Evolutionary conservation across 1,140 invertebrate genomes (phyloP), one percentile per base, ranked within the genome.

Genomic region (Drosophila tropicalis): DNA sequence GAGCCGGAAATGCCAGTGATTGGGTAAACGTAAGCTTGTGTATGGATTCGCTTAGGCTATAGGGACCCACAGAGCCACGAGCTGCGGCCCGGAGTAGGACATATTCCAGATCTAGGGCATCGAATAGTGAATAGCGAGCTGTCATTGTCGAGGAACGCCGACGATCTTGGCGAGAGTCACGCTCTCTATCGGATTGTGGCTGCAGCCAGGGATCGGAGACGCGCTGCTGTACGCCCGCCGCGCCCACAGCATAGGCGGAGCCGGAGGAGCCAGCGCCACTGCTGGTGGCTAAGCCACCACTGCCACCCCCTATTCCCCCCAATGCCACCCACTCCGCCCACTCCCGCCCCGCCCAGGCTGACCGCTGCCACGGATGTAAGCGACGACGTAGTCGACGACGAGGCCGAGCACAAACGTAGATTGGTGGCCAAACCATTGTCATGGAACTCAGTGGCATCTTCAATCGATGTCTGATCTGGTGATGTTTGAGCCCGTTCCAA

Each of bases 1-100:
- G 87, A 2, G 95, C 95, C 2, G 95, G 95, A 87, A 96, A 96
- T 1, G 95, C 95, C 61, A 96, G 81, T 70, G 95, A 95, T 92
- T 96, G 95, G 0, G 95, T 96, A 81, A 96, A 96, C 13, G 95
- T 96, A 70, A 96, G 92, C 91, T 96, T 96, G 89, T 96, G 95
- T 47, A 96, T 91, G 41, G 95, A 96, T 83, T 95, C 95, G 44
- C 95, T 95, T 1, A 96, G 84, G 9, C 95, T 95, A 81, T 96
- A 96, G 1, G 95, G 95, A 10, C 95, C 95, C 9, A 96, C 95
- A 9, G 95, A 95, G 15, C 95, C 95, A 6, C 95, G 92, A 0
- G 95, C 95, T 1, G 95, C 95, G 0, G 95, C 95, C 39, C 95
- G 92, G 19, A 96, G 82, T 2, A 95, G 90, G 0, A 95, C 95